Evolutionary conservation across 2,797 vertebrate genomes (phyloP).

Genomic region (Melanitta fusca): DNA sequence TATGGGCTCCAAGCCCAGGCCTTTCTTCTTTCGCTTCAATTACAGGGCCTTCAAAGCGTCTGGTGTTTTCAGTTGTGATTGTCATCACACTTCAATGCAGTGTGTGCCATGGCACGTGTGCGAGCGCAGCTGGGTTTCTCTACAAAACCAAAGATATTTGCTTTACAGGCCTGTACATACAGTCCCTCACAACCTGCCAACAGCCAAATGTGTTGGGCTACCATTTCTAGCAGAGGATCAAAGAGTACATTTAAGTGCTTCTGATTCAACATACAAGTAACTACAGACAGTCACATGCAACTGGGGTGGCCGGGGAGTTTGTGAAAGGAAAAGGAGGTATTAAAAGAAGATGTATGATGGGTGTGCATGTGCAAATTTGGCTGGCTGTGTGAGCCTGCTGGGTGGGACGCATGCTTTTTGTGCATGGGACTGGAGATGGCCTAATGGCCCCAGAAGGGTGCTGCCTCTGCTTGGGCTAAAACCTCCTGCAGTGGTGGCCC

Average conservation of each 20-base stretch:
- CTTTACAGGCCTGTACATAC: not conserved
- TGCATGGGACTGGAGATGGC: not conserved
- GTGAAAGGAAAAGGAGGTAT: not conserved
- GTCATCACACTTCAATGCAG: slow-evolving; percentile 62
- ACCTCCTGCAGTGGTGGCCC: not conserved
- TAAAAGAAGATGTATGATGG: rapidly evolving
- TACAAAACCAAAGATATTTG: slow-evolving; percentile 45
- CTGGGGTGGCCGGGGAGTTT: not conserved
- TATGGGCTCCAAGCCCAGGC: slow-evolving; percentile 39
- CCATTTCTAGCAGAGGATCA: slow-evolving; percentile 16
- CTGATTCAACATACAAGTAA: slow-evolving; percentile 5
- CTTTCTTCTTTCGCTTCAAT: slow-evolving; percentile 55
- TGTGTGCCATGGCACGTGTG: slow-evolving; percentile 12
- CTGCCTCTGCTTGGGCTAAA: not conserved
- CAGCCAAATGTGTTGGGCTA: slow-evolving; percentile 24
- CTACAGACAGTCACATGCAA: not conserved
- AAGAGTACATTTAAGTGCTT: not conserved
- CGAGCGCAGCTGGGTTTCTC: slow-evolving; percentile 46
- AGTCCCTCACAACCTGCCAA: slow-evolving; percentile 18
- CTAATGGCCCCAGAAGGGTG: not conserved
- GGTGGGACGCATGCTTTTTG: not conserved
- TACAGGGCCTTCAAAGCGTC: slow-evolving; percentile 25
- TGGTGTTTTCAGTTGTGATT: slow-evolving; percentile 58
- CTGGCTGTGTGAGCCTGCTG: rapidly evolving
- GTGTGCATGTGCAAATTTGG: not conserved